Base-by-base conservation (phyloP, 92 coral and sea anemone species). In the Muricea muricata region DNA sequence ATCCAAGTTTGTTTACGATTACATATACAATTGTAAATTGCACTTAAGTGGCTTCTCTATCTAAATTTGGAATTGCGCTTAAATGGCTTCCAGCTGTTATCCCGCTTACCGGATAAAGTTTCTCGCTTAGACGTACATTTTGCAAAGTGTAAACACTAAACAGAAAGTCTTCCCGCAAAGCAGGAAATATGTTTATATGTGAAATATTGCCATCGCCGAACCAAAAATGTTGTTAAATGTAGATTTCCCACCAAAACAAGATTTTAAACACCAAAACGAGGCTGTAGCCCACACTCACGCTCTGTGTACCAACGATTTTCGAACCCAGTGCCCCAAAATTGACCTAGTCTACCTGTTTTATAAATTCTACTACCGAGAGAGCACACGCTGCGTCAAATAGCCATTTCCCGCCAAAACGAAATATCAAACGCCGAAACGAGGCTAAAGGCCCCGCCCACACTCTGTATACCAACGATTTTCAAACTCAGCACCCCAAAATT, bases 381-480 rank as follows among this genome's bases (percentile, higher is more conserved):
- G 30, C 33, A 34, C n/a, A 30, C 6, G 30, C 12, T 13, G 42
- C 40, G 3, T 67, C 74, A 67, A 34, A 29, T 69, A 69, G 35
- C 48, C 24, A 3, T 69, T 69, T 69, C 12, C 8, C 50, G 5
- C 48, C 23, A 12, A 69, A 69, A 69, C 75, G 50, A 67, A 46
- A 46, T 26, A 7, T 63, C 20, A 67, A 67, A 3, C 74, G 42
- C 42, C 2, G 33, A 67, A 69, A 69, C 52, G 75, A 69, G 75
- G 75, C 75, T 31, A 52, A 69, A 69, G 75, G 75, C 75, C 52
- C 75, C 52, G 48, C 75, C 75, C 75, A 69, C 50, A 69, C 52
- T 52, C 75, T 17, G 75, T 69, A 69, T 69, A 69, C 75, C 75
- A 69, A 34, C 75, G 52, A 69, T 69, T 69, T 69, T 69, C 25